phyloP scores from a whole-genome alignment of 1,140 invertebrate genomes.

The Brachystomella parvula region DNA sequence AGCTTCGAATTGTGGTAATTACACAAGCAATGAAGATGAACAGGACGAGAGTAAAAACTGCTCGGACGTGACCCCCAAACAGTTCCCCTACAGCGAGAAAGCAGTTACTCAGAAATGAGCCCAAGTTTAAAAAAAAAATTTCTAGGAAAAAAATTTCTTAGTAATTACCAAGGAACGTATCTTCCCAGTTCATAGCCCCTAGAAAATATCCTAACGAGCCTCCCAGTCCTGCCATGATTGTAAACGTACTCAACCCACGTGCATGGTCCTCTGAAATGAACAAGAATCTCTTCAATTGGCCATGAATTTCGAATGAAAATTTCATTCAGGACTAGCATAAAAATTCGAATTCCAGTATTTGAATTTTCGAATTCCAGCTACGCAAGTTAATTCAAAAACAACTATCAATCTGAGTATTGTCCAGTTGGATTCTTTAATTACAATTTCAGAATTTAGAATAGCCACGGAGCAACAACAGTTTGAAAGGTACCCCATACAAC shows the following conservation, averaged over 20 bases:
- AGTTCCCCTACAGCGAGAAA: slow-evolving; percentile 51
- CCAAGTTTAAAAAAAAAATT: slow-evolving; percentile 4
- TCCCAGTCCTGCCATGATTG: slow-evolving; percentile 90
- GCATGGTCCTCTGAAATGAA: slow-evolving; percentile 75
- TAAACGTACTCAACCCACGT: slow-evolving; percentile 85
- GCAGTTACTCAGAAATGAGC: neutral
- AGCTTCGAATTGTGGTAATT: slow-evolving; percentile 69
- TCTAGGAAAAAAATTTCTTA: slow-evolving; percentile 30
- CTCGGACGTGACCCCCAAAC: slow-evolving; percentile 77
- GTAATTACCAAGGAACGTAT: slow-evolving; percentile 68
- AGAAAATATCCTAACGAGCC: slow-evolving; percentile 88
- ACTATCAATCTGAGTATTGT: too few relatives aligned
- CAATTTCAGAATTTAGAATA: too few relatives aligned
- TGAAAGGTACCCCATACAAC: too few relatives aligned
- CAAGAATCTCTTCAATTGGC: too few relatives aligned
- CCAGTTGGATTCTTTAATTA: too few relatives aligned
- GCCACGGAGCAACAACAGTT: too few relatives aligned
- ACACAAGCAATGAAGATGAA: slow-evolving; percentile 78
- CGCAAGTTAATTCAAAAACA: too few relatives aligned
- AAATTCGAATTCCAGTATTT: neutral
- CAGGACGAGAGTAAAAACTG: slow-evolving; percentile 81
- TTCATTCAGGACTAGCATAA: neutral
- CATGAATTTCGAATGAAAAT: too few relatives aligned
- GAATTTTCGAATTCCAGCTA: too few relatives aligned
- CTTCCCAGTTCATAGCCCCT: slow-evolving; percentile 89